Evolutionary conservation across 2,888 invertebrate genomes (phyloP), one percentile per base, ranked within the genome.

Genomic region (Boloria selene): DNA sequence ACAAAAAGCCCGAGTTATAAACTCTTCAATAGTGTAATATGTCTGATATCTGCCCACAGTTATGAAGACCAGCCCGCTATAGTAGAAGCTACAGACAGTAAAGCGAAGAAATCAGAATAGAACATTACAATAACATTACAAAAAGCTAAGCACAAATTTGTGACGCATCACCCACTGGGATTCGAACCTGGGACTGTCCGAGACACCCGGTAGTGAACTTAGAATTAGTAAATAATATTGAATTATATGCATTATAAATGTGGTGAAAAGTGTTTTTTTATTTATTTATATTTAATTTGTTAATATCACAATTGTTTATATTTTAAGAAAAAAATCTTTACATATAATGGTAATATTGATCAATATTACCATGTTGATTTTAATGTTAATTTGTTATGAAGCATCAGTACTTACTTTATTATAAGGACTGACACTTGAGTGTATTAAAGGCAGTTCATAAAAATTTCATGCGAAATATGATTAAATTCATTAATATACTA

Each of bases 1-100:
- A 31, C 5, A 31, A 5, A 31, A 31, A 31, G 6, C 31, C 10
- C 10, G 2, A 7, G 7, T 38, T 10, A 38, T 3, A 38, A 10
- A 2, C 31, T 38, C 6, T 1, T 31, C 2, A 2, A 7, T 38
- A 38, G 7, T 38, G 7, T 38, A 38, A 38, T 38, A 38, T 38
- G 10, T 10, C 7, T 10, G 31, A 3, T 38, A 2, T 13, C 17
- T 58, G 51, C 60, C 59, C 44, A 2, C 81, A 91, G 92, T 26
- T 92, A 92, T 68, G 92, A 92, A 73, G 91, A 92, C 76, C 91
- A 91, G 66, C 88, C 90, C 0, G 84, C 84, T 2, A 65, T 84
- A 10, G 74, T 75, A 2, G 82, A 81, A 7, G 71, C 75, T 4
- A 75, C 74, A 4, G 78, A 81, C 59, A 74, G 76, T 73, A 87